Base-by-base conservation (phyloP, 2,888 invertebrate genomes). In the Phlogophora meticulosa region DNA sequence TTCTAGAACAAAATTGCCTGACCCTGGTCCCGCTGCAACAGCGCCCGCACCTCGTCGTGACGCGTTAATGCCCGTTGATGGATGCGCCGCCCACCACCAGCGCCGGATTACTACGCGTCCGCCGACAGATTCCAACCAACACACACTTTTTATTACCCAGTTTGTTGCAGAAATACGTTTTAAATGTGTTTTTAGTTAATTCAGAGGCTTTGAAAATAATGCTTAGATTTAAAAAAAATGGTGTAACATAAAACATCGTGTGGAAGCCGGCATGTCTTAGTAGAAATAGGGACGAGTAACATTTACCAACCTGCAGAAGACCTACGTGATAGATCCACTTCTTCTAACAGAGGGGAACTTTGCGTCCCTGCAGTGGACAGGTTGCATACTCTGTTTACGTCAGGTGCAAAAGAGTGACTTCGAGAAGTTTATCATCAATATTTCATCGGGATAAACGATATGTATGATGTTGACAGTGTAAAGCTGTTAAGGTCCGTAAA, bases 11-110 rank as follows among this genome's bases (percentile, higher is more conserved):
- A 15, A 7, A 11, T 0, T 9, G 4, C n/a, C 10, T 2, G 1
- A 20, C 11, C 9, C 13, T 5, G 9, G 9, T 3, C 3, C 32
- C 89, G 85, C 89, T 78, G 45, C 0, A n/a, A 78, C 36, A 73
- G 36, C n/a, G 62, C 9, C 86, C 86, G 49, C 55, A 10, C 81
- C 81, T 62, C 62, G 49, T 57, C 81, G 76, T 88, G 92, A 92
- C 91, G 89, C 84, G 90, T 79, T 93, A 93, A 93, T 93, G 89
- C 92, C 82, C 64, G 82, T 84, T 92, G 93, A 93, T 92, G 87
- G 91, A 93, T 93, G 92, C 85, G 85, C 84, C 84, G 81, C 84
- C 85, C 68, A 78, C 87, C 85, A 88, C 88, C 91, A 86, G 86
- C 78, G 66, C 63, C 80, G 90, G 90, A 89, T 90, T 89, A 92